Conservation (phyloP, 2,113 vertebrate genomes). For the Podilymbus podiceps region DNA sequence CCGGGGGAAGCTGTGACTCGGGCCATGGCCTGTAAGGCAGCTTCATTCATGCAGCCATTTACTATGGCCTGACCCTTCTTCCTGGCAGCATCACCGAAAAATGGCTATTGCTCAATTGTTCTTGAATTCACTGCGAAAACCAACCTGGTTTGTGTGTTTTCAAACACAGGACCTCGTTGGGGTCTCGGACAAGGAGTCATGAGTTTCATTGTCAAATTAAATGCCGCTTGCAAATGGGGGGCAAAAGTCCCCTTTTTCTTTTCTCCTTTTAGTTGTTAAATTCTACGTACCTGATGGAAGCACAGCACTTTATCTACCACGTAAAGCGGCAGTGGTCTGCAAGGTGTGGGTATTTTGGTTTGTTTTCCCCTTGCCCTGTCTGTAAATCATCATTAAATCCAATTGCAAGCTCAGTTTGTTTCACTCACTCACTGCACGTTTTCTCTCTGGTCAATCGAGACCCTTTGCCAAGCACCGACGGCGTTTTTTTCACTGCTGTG, state of each 20-base stretch:
- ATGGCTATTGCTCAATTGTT: rapidly evolving
- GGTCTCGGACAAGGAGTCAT: background rate
- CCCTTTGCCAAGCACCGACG: background rate
- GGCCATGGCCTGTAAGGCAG: background rate
- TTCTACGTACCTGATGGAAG: background rate
- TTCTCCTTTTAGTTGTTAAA: background rate
- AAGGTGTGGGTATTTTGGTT: background rate
- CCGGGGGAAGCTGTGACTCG: background rate
- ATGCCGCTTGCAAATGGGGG: background rate
- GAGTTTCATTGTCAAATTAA: background rate
- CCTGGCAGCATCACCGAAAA: background rate
- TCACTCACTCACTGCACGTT: background rate
- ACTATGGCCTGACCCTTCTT: background rate
- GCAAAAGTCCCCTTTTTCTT: background rate
- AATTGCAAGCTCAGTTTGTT: background rate
- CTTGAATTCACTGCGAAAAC: background rate
- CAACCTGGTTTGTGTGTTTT: background rate
- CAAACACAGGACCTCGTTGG: rapidly evolving
- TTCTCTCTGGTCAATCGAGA: background rate
- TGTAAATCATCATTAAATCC: background rate
- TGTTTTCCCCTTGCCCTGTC: background rate
- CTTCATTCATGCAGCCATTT: background rate
- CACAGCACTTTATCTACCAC: rapidly evolving
- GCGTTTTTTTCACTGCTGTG: background rate
- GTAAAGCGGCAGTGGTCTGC: background rate